Base-by-base conservation (phyloP, 2,113 vertebrate genomes). In the Arothron firmamentum region DNA sequence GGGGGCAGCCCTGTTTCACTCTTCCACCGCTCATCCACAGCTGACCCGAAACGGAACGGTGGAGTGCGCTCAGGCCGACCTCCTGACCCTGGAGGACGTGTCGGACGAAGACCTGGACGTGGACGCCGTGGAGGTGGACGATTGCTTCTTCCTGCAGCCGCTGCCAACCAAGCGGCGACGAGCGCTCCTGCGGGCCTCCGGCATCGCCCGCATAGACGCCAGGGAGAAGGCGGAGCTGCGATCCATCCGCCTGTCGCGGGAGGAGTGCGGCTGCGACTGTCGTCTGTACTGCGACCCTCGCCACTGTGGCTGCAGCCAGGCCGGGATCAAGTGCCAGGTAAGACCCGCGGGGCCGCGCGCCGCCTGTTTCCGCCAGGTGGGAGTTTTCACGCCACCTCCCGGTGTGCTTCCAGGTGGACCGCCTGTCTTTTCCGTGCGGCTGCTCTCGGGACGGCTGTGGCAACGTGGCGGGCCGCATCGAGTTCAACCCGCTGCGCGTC, bases 101-200 rank as follows among this genome's bases (percentile, higher is more conserved):
- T 97, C 97, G 0, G 97, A 98, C 2, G 95, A 97, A 52, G 97
- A 99, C 59, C 93, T 99, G 7, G 95, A 98, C 0, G 92, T 95
- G 84, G 95, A 97, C 49, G 92, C 90, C 0, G 92, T 98, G 78
- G 95, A 97, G 74, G 96, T 98, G 85, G 96, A 98, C 1, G 96
- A 99, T 67, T 99, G 95, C 51, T 99, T 98, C 87, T 98, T 98
- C 83, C 92, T 98, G 28, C 96, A 98, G 88, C 97, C 97, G 0
- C 88, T 99, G 75, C 95, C 97, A 63, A 99, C 96, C 14, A 98
- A 97, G 61, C 89, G 95, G 5, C 94, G 96, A 1, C 91, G 97
- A 0, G 95, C 96, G 0, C 85, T 99, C 47, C 89, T 99, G 13
- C 85, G 97, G 13, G 94, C 96, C 25, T 95, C 97, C 0, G 97